Conservation (phyloP, 2,797 vertebrate genomes). For the Betta splendens region DNA sequence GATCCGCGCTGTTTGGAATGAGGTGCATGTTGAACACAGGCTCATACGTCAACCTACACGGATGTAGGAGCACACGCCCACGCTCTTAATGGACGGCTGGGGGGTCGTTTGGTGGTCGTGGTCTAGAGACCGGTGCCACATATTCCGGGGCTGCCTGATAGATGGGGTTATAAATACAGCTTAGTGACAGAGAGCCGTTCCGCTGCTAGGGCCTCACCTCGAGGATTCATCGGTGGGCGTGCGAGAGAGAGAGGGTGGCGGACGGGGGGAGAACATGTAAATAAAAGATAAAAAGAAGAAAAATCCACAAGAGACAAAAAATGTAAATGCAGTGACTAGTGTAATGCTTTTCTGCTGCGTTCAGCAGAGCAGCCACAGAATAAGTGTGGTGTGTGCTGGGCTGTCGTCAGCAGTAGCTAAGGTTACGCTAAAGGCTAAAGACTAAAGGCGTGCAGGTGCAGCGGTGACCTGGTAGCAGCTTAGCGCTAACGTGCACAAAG, state of each 20-base stretch:
- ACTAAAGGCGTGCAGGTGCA: too few species aligned
- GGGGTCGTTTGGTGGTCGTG: constrained; percentile 69
- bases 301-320: constrained; percentile 28
- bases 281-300: constrained; percentile 26
- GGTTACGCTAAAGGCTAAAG: too few species aligned
- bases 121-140: constrained; percentile 67
- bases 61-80: constrained; percentile 12
- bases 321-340: too few species aligned
- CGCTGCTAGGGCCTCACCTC: constrained; percentile 61
- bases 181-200: constrained; percentile 68
- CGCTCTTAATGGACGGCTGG: constrained; percentile 63
- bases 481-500: too few species aligned
- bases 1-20: constrained; percentile 44
- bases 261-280: constrained; percentile 10
- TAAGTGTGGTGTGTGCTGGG: too few species aligned
- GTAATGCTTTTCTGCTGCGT: too few species aligned
- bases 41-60: constrained; percentile 2
- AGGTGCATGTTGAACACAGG: constrained; percentile 45
- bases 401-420: too few species aligned
- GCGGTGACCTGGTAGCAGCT: too few species aligned
- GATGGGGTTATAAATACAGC: constrained; percentile 75
- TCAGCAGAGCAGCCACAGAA: too few species aligned
- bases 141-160: constrained; percentile 63
- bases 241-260: not conserved
- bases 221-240: constrained; percentile 37